phyloP scores from a whole-genome alignment of 2,113 vertebrate genomes.

The Acanthochromis polyacanthus region DNA sequence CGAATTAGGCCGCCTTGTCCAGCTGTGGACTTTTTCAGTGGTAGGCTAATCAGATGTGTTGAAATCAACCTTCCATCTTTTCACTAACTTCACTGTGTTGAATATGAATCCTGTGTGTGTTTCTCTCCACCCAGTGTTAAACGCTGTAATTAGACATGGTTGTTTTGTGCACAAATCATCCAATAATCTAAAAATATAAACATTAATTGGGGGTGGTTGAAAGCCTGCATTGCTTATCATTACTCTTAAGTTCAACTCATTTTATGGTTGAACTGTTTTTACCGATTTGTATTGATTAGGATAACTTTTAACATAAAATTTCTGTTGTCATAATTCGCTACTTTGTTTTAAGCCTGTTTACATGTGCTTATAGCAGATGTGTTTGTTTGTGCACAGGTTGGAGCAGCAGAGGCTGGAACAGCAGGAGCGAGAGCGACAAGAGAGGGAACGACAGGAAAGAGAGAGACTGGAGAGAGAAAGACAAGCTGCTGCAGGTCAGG shows the following conservation, averaged over 20 bases:
- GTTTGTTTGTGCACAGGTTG: conserved; percentile 66
- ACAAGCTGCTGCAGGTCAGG: conserved; percentile 83
- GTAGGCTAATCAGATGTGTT: conserved; percentile 37
- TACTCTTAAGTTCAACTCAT: neutral
- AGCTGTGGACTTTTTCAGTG: conserved; percentile 59
- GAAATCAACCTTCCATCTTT: conserved; percentile 23
- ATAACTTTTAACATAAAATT: neutral
- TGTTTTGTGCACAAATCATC: conserved; percentile 8
- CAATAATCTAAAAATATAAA: neutral
- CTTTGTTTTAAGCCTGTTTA: conserved; percentile 22
- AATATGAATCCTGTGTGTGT: conserved; percentile 5
- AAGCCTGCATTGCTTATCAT: neutral
- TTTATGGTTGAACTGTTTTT: neutral
- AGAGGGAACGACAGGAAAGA: conserved; percentile 76
- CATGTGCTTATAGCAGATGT: conserved; percentile 21
- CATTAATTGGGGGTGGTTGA: conserved; percentile 13
- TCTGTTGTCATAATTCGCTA: neutral
- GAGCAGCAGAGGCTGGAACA: conserved; percentile 84
- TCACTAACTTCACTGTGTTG: neutral
- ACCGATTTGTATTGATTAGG: neutral
- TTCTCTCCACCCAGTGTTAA: neutral
- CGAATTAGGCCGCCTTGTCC: conserved; percentile 54
- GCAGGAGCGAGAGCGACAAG: conserved; percentile 80
- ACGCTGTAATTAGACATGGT: neutral
- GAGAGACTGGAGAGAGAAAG: conserved; percentile 80